Evolutionary conservation across 2,797 vertebrate genomes (phyloP).

Genomic region (Semaprochilodus insignis): DNA sequence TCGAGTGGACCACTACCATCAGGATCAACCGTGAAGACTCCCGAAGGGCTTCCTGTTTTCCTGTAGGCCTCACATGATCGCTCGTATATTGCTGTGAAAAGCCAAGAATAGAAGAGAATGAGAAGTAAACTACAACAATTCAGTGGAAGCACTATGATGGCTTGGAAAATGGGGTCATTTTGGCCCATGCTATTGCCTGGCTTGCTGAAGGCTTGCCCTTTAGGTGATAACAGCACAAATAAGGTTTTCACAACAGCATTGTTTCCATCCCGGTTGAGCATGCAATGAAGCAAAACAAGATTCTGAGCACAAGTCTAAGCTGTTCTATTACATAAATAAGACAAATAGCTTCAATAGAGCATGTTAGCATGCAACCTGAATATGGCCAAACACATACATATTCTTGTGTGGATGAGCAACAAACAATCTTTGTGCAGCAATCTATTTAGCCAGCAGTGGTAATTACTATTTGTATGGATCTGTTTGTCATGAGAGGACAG

Average conservation of each 20-base stretch:
- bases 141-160: not conserved
- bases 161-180: constrained; percentile 7
- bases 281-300: not conserved
- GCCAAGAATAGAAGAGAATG: constrained; percentile 1
- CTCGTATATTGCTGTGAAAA: constrained; percentile 59
- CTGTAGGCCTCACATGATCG: constrained; percentile 61
- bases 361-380: not conserved
- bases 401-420: not conserved
- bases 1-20: constrained; percentile 59
- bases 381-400: not conserved
- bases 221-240: constrained; percentile 18
- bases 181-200: not conserved
- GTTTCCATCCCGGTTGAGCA: constrained; percentile 2
- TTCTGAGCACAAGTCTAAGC: not conserved
- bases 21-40: constrained; percentile 58
- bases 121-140: not conserved
- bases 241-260: not conserved
- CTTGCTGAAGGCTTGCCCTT: not conserved
- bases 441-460: constrained; percentile 31
- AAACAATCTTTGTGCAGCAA: constrained; percentile 9
- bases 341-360: not conserved
- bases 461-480: constrained; percentile 28
- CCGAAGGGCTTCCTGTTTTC: constrained; percentile 53
- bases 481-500: constrained; percentile 6
- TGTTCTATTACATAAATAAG: not conserved